Evolutionary conservation across 2,888 invertebrate genomes (phyloP).

Genomic region (Eristalis intricaria): DNA sequence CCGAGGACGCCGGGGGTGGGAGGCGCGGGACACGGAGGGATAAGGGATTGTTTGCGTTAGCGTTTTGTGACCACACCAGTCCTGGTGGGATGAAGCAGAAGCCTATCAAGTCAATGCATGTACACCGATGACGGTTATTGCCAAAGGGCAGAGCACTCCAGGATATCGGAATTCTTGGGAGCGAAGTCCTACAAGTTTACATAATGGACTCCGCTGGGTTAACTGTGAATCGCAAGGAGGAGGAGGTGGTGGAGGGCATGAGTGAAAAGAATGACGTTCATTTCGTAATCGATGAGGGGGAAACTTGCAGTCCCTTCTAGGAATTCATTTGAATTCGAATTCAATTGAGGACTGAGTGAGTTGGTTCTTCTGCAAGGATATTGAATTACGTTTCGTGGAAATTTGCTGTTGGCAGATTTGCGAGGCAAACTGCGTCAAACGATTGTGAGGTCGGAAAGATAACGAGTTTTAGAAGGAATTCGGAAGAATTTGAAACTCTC

Average conservation of each 20-base stretch:
- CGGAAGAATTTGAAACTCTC: too few relatives aligned
- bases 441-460: too few relatives aligned
- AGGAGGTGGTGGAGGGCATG: neutral
- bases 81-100: neutral
- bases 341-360: neutral
- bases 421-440: too few relatives aligned
- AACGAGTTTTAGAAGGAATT: too few relatives aligned
- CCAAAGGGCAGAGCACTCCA: neutral
- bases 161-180: neutral
- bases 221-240: neutral
- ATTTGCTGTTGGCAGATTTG: too few relatives aligned
- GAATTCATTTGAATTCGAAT: neutral
- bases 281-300: neutral
- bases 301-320: neutral
- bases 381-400: neutral
- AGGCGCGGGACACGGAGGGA: too few relatives aligned
- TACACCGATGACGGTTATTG: neutral
- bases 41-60: neutral
- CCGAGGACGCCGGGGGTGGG: neutral
- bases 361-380: neutral
- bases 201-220: neutral
- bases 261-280: neutral
- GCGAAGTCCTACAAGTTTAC: slow-evolving; percentile 1
- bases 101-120: slow-evolving; percentile 5
- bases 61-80: neutral